Evolutionary conservation across 2,888 invertebrate species (phyloP).

Genomic region (Adelphocoris suturalis): DNA sequence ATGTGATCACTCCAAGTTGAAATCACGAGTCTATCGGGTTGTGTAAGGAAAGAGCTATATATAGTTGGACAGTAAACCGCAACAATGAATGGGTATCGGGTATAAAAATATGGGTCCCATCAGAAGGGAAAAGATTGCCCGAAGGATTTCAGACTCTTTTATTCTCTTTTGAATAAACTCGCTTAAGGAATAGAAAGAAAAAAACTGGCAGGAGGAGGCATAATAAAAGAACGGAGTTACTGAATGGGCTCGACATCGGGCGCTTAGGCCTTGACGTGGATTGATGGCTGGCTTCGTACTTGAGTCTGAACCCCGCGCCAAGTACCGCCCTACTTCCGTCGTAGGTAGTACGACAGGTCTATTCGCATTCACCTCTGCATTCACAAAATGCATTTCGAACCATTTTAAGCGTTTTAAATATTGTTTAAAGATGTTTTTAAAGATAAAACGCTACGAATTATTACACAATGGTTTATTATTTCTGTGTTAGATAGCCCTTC

Average conservation of each 20-base stretch:
- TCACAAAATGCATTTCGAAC: too few species aligned
- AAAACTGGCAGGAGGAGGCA: neutral
- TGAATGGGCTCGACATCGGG: slow-evolving; percentile 10
- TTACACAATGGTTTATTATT: too few species aligned
- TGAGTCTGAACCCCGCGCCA: neutral
- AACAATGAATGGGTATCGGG: slow-evolving; percentile 35
- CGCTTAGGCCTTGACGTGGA: slow-evolving; percentile 10
- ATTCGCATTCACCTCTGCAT: too few species aligned
- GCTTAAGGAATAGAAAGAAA: neutral
- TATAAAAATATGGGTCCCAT: slow-evolving; percentile 23
- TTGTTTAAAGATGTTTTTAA: too few species aligned
- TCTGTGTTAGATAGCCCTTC: too few species aligned
- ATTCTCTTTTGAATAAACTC: neutral
- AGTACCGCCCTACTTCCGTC: neutral
- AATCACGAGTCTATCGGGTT: neutral
- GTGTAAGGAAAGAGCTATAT: neutral
- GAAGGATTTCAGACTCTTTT: slow-evolving; percentile 14
- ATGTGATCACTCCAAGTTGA: neutral
- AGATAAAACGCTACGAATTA: too few species aligned
- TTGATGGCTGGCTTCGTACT: neutral
- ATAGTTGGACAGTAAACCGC: neutral
- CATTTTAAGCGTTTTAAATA: too few species aligned
- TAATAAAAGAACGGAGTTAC: neutral
- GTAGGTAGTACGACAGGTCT: neutral
- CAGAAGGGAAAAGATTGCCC: neutral